These are phyloP conservation scores for Strigamia crassipes DNA, from an alignment of 2,888 invertebrate genomes.

Conservation along the genomic window DNA sequence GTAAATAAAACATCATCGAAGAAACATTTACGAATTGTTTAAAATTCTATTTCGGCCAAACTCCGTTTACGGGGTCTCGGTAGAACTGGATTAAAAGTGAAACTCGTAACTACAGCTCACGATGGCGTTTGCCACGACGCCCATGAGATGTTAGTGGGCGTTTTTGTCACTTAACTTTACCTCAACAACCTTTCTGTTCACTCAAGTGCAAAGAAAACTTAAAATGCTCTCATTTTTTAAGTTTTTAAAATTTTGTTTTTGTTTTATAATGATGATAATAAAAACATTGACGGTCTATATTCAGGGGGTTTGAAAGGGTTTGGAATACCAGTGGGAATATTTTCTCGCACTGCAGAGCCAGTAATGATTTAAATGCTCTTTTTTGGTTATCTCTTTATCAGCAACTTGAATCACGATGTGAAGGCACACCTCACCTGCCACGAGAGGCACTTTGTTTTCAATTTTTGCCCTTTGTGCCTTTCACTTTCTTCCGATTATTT, in stretches of 20 bases:
- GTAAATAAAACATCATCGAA: background rate
- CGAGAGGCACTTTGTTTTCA: background rate
- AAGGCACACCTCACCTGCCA: background rate
- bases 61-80: background rate
- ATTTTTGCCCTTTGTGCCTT: constrained; percentile 10
- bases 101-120: background rate
- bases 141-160: constrained; percentile 10
- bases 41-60: background rate
- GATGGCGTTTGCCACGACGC: background rate
- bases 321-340: background rate
- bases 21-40: background rate
- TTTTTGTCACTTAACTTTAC: constrained; percentile 10
- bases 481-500: background rate
- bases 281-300: no score
- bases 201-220: background rate
- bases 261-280: no score
- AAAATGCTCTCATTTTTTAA: background rate
- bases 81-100: background rate
- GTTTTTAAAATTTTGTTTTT: background rate
- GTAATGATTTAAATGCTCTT: background rate
- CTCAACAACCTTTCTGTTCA: constrained; percentile 1
- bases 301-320: background rate
- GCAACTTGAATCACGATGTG: background rate
- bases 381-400: constrained; percentile 2
- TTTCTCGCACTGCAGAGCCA: background rate